These are phyloP conservation scores for Nomia melanderi DNA, from an alignment of 1,140 invertebrate species.

Conservation along the genomic window DNA sequence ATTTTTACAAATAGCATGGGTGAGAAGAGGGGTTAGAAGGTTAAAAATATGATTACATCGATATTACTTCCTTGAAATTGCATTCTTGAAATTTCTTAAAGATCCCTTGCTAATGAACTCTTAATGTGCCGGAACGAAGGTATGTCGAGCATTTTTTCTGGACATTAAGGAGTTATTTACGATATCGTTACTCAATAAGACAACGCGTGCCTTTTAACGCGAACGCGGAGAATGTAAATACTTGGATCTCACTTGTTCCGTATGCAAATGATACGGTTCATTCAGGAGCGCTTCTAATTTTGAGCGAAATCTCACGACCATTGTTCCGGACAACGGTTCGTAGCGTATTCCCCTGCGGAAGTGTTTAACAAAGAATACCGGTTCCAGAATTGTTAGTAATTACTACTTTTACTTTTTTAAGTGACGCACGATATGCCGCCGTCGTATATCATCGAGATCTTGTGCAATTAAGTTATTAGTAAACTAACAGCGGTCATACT, in stretches of 20 bases:
- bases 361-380: background rate
- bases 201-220: background rate
- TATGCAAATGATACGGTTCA: background rate
- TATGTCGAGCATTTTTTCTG: background rate
- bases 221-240: background rate
- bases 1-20: no score
- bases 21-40: no score
- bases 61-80: no score
- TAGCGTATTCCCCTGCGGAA: background rate
- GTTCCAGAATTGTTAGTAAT: background rate
- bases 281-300: no score
- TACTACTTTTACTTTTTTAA: constrained; percentile 1
- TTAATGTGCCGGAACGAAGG: background rate
- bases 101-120: no score
- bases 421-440: background rate
- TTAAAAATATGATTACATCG: no score
- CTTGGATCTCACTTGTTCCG: background rate
- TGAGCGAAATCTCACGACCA: background rate
- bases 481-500: background rate
- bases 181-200: background rate
- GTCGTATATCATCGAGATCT: background rate
- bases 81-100: no score
- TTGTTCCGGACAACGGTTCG: background rate
- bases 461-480: background rate
- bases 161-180: background rate